phyloP scores from a whole-genome alignment of 1,140 invertebrate genomes.

The Microplitis mediator region DNA sequence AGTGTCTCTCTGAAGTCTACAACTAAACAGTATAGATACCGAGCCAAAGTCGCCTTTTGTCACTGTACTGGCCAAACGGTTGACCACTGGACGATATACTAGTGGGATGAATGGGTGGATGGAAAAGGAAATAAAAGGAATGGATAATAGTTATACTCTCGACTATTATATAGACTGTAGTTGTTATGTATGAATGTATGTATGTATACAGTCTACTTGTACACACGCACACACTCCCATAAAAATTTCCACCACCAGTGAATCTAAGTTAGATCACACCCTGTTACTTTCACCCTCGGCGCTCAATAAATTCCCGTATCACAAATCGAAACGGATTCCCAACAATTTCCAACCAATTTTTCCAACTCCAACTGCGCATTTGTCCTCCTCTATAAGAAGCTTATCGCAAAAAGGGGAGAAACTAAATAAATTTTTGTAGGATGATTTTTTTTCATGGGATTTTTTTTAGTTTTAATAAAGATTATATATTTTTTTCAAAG shows the following conservation, averaged over 20 bases:
- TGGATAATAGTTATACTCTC: too few species aligned
- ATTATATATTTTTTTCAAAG: too few species aligned
- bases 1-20: neutral
- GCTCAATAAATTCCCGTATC: neutral
- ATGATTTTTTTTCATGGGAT: too few species aligned
- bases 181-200: too few species aligned
- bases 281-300: neutral
- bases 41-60: conserved; percentile 7
- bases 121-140: too few species aligned
- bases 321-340: neutral
- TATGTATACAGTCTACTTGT: too few species aligned
- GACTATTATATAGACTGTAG: too few species aligned
- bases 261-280: neutral
- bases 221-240: too few species aligned
- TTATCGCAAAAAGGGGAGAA: too few species aligned
- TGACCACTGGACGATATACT: neutral
- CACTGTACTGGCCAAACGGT: conserved; percentile 6
- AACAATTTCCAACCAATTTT: neutral
- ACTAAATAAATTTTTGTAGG: too few species aligned
- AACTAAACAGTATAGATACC: neutral
- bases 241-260: neutral
- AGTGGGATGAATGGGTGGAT: too few species aligned
- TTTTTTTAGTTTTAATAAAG: too few species aligned
- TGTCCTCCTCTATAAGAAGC: neutral
- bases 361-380: neutral